A percentile compares a stretch with the other conserved stretches of the same genome.
Conservation (phyloP, 2,113 vertebrate species). For the Dipodomys spectabilis region DNA sequence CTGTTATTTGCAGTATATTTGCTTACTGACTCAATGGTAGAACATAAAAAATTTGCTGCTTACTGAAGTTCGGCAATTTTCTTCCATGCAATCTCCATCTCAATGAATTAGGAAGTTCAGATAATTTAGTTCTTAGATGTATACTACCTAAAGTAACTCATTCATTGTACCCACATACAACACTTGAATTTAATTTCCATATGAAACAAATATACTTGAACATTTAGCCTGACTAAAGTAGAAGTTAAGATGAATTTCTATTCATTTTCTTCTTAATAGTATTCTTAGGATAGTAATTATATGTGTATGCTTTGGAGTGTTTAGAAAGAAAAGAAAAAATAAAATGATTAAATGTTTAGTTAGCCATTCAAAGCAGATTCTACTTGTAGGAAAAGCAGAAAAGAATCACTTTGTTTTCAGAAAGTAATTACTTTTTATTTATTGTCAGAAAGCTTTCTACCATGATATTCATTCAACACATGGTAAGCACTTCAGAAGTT, state of each 20-base stretch:
- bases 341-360: not conserved
- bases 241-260: not conserved
- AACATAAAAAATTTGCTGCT: conserved; percentile 13
- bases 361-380: not conserved
- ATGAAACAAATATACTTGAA: not conserved
- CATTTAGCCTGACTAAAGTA: not conserved
- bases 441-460: conserved; percentile 45
- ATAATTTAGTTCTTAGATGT: conserved; percentile 10
- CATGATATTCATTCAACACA: not conserved
- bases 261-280: conserved; percentile 22
- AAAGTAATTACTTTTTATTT: conserved; percentile 28
- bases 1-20: not conserved
- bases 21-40: not conserved
- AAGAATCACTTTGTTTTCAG: conserved; percentile 36
- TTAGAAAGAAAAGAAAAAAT: not conserved
- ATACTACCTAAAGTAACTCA: not conserved
- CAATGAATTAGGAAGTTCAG: conserved; percentile 15
- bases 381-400: not conserved
- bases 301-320: not conserved
- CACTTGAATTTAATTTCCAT: conserved; percentile 25
- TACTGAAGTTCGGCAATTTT: conserved; percentile 22
- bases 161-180: conserved; percentile 18
- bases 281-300: not conserved
- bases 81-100: conserved; percentile 6
- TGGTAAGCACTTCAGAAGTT: conserved; percentile 57